Evolutionary conservation across 2,797 vertebrate genomes (phyloP).

Genomic region (Potorous gilbertii): DNA sequence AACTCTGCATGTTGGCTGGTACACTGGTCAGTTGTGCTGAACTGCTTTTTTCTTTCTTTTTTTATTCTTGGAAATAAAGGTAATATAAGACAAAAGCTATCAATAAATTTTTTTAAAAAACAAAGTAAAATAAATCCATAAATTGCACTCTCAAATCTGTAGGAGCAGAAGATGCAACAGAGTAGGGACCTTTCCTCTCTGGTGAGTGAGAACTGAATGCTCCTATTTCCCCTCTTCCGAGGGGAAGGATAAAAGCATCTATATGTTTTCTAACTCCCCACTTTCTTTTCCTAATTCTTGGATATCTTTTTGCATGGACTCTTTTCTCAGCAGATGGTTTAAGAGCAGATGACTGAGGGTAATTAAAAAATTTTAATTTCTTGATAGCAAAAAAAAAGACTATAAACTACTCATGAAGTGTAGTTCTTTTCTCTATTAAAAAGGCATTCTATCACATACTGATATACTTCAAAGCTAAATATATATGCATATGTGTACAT

Average conservation of each 20-base stretch:
- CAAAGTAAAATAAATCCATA: neutral
- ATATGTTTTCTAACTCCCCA: neutral
- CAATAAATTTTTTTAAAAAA: neutral
- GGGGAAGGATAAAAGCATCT: neutral
- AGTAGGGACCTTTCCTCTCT: slow-evolving; percentile 31
- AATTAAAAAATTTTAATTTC: neutral
- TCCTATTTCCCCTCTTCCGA: neutral
- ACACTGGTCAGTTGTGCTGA: neutral
- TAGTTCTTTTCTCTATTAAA: neutral
- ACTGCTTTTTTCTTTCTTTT: neutral
- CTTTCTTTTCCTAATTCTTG: slow-evolving; percentile 20
- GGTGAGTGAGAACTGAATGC: neutral
- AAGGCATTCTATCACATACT: neutral
- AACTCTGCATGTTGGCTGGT: neutral
- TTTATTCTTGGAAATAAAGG: neutral
- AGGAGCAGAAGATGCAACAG: neutral
- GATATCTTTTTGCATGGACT: neutral
- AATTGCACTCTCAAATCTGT: slow-evolving; percentile 32
- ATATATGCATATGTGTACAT: neutral
- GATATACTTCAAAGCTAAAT: slow-evolving; percentile 47
- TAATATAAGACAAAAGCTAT: neutral
- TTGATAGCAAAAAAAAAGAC: slow-evolving; percentile 13
- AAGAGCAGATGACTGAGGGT: slow-evolving; percentile 13
- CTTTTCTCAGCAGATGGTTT: neutral
- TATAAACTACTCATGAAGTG: neutral